Evolutionary conservation across 1,140 invertebrate genomes (phyloP), one percentile per base, ranked within the genome.

Genomic region (Eueides isabella): DNA sequence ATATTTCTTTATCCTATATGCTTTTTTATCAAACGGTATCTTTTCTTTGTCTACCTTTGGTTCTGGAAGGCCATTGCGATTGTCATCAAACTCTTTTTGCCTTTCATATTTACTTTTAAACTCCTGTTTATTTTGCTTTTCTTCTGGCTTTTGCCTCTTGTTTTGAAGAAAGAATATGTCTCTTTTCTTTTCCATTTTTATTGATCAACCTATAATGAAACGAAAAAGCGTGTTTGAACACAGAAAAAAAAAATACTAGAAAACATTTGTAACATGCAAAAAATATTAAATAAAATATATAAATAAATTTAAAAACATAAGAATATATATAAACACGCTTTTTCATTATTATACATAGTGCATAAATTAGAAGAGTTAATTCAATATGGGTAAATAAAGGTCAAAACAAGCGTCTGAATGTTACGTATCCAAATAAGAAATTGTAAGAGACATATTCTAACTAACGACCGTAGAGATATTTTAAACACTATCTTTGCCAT

Each of bases 1-100:
- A 74, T 96, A 96, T 78, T 95, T 96, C 72, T 95, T 93, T 31
- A 95, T 72, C 29, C 95, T 92, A 72, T 95, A 96, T 16, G 93
- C 89, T 67, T 95, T 96, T 83, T 96, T 96, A 76, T 96, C 94
- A 84, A 96, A 96, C 4, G 92, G 89, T 85, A 94, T 95, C 74
- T 92, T 90, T 9, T 85, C 87, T 38, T 38, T 67, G 7, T 84
- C 70, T 30, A 76, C 64, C 55, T 80, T 76, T 48, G 78, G 55
- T 48, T 78, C 69, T 33, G 78, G 67, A 30, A 81, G 12, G 28
- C 65, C 78, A 72, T 71, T 61, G 61, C 86, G 71, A 44, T 83
- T 82, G 41, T 81, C 74, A 70, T 85, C 84, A 74, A 85, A 88
- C 14, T 79, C 69, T 23, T 84, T 80, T 66, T 88, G 80, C 41